Percentiles rank a stretch among this genome's conserved stretches.
These are phyloP conservation scores for Charaxes varanes DNA, from an alignment of 1,140 invertebrate genomes.

Conservation along the genomic window DNA sequence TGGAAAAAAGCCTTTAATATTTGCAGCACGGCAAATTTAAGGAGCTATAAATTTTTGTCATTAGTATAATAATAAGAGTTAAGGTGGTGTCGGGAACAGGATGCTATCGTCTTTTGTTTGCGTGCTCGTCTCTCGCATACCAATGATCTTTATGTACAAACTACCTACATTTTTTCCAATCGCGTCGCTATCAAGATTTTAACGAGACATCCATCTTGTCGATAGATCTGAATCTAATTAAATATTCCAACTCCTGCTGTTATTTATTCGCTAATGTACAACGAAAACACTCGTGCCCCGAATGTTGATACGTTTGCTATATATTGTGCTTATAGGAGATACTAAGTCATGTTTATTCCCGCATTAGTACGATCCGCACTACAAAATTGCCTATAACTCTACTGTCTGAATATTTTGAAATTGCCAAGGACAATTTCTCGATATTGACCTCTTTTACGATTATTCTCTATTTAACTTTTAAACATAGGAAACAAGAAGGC, in stretches of 20 bases:
- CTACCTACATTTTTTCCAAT: conserved; percentile 46
- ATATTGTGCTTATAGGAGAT: conserved; percentile 4
- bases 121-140: conserved; percentile 53
- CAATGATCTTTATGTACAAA: conserved; percentile 50
- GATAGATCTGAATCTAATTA: conserved; percentile 21
- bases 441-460: too few species aligned
- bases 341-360: too few species aligned
- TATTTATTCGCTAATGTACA: conserved; percentile 27
- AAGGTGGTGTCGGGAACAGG: conserved; percentile 61
- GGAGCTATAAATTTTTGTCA: conserved; percentile 68
- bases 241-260: conserved; percentile 18
- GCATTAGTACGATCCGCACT: too few species aligned
- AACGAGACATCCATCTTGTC: conserved; percentile 18
- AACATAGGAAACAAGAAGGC: too few species aligned
- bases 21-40: conserved; percentile 61
- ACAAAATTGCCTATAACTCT: too few species aligned
- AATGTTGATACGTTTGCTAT: conserved; percentile 11
- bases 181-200: conserved; percentile 26
- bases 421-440: too few species aligned
- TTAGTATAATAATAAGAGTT: conserved; percentile 68
- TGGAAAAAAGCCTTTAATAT: conserved; percentile 41
- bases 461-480: too few species aligned
- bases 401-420: too few species aligned
- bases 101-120: conserved; percentile 69
- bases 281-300: not conserved